Conservation (phyloP, 2,797 vertebrate genomes). For the Oryzias dopingdopingensis region DNA sequence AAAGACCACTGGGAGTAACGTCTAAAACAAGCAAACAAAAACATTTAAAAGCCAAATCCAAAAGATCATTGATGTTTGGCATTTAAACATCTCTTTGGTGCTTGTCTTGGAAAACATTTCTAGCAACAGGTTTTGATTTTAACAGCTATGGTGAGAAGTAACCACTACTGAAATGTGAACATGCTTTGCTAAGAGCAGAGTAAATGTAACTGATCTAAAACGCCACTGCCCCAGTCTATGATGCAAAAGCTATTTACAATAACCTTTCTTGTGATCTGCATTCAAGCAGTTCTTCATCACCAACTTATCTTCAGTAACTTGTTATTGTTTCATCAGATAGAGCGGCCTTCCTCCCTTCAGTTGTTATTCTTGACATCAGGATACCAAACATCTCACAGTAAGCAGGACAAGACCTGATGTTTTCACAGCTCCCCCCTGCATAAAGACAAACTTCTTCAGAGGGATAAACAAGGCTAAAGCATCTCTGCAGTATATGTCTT, state of each 20-base stretch:
- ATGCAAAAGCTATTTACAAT: not conserved
- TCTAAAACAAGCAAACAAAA: too few species aligned
- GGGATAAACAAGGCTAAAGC: constrained; percentile 14
- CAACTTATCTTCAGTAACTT: constrained; percentile 1
- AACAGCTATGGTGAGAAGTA: too few species aligned
- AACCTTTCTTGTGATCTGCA: not conserved
- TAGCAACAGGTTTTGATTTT: too few species aligned
- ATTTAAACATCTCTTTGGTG: constrained; percentile 5
- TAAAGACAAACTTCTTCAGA: constrained; percentile 12
- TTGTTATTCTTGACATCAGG: not conserved
- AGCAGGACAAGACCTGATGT: constrained; percentile 13
- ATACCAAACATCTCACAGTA: constrained; percentile 19
- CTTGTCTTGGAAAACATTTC: constrained; percentile 14
- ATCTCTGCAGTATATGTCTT: constrained; percentile 14
- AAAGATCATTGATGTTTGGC: too few species aligned
- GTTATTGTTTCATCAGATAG: constrained; percentile 1
- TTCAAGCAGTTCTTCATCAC: not conserved
- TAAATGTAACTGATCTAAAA: not conserved
- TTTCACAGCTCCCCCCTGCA: constrained; percentile 9
- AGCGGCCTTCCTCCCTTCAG: not conserved
- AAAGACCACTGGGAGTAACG: too few species aligned
- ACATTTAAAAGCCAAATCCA: too few species aligned
- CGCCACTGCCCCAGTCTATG: not conserved
- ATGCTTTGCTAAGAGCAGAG: too few species aligned
- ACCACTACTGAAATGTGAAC: too few species aligned